phyloP scores from a whole-genome alignment of 2,113 vertebrate genomes.

The Phaetusa simplex region DNA sequence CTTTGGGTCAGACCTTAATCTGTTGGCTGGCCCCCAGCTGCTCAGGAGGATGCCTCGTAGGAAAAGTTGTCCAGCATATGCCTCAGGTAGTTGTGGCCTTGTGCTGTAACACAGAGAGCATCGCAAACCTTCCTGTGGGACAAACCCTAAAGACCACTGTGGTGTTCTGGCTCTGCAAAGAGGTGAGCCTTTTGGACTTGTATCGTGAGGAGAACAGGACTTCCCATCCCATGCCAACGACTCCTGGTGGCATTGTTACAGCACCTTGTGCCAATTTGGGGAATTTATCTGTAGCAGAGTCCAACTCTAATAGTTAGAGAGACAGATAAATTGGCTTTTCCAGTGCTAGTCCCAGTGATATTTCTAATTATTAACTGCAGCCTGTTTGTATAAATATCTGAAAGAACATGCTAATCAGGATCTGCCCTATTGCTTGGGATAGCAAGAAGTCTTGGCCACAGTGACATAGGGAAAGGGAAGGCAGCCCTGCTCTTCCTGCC shows the following conservation, averaged over 20 bases:
- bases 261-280: not conserved
- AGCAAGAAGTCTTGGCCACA: not conserved
- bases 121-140: not conserved
- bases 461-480: not conserved
- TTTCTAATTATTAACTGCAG: not conserved
- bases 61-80: too few relatives aligned
- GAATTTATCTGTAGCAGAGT: not conserved
- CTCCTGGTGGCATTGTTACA: not conserved
- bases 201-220: not conserved
- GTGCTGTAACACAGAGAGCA: rapidly evolving
- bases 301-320: not conserved
- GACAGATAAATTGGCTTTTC: not conserved
- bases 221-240: not conserved
- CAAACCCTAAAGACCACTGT: not conserved
- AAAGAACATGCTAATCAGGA: not conserved
- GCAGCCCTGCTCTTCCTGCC: not conserved
- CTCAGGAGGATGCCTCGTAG: not conserved
- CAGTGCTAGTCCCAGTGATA: not conserved
- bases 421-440: not conserved
- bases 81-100: not conserved
- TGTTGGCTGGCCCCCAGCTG: not conserved
- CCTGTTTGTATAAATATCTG: not conserved
- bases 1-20: not conserved
- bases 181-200: not conserved
- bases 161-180: not conserved